Base-by-base conservation (phyloP, 1,140 invertebrate genomes). In the Diplogasteroides magnus region DNA sequence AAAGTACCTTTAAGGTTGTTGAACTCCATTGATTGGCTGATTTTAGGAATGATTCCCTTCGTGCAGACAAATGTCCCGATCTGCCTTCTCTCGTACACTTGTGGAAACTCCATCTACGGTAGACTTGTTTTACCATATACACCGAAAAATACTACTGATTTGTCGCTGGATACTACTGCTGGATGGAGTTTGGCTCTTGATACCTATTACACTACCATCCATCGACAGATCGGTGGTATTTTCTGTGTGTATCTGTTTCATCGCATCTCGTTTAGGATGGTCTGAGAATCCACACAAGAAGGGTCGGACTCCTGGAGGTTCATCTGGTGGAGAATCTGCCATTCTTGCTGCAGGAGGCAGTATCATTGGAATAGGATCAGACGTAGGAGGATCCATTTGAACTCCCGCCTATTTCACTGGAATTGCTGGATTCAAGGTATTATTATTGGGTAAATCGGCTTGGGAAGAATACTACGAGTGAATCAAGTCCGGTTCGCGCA, bases 371-470 rank as follows among this genome's bases (percentile, higher is more conserved):
- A 75, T 83, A 64, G 83, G 83, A 19, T 77, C 69, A 48, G 83
- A 84, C 63, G 77, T 84, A 61, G 83, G 82, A 14, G 83, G 82
- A 48, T 81, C 80, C 26, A 72, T 84, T 19, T 73, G 83, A 13
- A 82, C 83, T 32, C 83, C 82, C n/a, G 64, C 72, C 48, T 57
- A 68, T 31, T 77, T 82, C 66, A 83, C 31, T n/a, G 72, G 70
- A 59, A 74, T 72, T n/a, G 60, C 71, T 58, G 67, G 67, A 64
- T 31, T 73, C 26, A 73, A 73, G 28, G 59, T 62, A 58, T 70
- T 55, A 11, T 48, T 59, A 56, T 65, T 65, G 63, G 57, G 63
- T n/a, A 31, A 32, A 56, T 11, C 3, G 11, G 27, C 11, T n/a
- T n/a, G n/a, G n/a, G n/a, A n/a, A n/a, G n/a, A n/a, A n/a, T n/a